Conservation (phyloP, 2,797 vertebrate genomes). For the Eidolon dupreanum region DNA sequence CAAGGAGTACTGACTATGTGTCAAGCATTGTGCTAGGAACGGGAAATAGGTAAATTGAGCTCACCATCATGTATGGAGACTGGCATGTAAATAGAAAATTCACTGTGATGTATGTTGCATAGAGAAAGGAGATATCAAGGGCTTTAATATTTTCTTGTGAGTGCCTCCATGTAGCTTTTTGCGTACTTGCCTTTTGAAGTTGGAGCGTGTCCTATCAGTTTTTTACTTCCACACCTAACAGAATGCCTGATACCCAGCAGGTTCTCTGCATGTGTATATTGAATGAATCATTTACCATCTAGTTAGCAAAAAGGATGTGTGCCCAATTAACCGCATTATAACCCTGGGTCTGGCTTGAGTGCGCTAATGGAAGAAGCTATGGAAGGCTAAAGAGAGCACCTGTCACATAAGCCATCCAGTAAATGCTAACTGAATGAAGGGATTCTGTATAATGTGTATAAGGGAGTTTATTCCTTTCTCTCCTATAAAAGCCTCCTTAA, state of each 20-base stretch:
- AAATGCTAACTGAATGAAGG: neutral
- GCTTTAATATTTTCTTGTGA: neutral
- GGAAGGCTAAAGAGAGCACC: neutral
- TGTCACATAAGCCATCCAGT: neutral
- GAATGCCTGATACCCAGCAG: neutral
- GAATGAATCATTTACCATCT: neutral
- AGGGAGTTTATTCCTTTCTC: neutral
- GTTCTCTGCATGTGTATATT: neutral
- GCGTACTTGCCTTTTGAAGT: neutral
- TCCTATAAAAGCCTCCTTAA: neutral
- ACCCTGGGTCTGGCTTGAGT: neutral
- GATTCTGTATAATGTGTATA: neutral
- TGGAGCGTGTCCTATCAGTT: neutral
- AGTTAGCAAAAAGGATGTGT: neutral
- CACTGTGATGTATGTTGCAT: accelerated
- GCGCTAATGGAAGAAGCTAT: neutral
- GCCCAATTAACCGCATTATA: accelerated
- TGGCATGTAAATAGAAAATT: neutral
- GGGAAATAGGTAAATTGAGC: neutral
- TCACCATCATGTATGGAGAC: neutral
- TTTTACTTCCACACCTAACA: neutral
- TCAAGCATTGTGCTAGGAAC: neutral
- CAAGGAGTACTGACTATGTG: neutral
- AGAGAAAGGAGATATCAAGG: neutral
- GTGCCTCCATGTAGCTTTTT: neutral